phyloP scores from a whole-genome alignment of 2,888 invertebrate genomes.

The Sturmia bella region DNA sequence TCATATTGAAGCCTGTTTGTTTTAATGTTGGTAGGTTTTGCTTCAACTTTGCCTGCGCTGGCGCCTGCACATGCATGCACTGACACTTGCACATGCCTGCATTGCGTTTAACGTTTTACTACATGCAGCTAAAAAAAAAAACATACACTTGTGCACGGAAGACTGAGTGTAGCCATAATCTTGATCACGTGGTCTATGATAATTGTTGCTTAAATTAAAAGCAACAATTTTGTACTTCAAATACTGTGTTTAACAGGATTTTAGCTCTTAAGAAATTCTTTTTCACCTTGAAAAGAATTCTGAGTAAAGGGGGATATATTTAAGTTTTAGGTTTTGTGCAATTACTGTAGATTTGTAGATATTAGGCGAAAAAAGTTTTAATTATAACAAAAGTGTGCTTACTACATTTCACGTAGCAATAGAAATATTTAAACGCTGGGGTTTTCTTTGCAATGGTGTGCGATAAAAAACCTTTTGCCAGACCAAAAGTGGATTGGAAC shows the following conservation, averaged over 20 bases:
- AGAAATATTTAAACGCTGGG: too few species aligned
- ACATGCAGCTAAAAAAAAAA: not conserved
- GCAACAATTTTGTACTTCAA: constrained; percentile 25
- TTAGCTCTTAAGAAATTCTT: too few species aligned
- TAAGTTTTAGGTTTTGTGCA: too few species aligned
- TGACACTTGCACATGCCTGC: not conserved
- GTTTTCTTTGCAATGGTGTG: too few species aligned
- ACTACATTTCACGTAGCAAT: too few species aligned
- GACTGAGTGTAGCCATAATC: constrained; percentile 21
- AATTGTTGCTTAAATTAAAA: constrained; percentile 22
- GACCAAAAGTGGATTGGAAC: too few species aligned
- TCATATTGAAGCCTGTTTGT: constrained; percentile 4
- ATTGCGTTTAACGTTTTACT: not conserved
- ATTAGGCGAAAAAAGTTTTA: too few species aligned
- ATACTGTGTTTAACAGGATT: constrained; percentile 17
- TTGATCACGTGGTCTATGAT: constrained; percentile 22
- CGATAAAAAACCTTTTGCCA: too few species aligned
- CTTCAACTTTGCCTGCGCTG: not conserved
- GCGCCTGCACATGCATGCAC: not conserved
- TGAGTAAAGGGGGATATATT: too few species aligned
- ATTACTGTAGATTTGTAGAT: too few species aligned
- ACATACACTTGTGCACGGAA: constrained; percentile 14
- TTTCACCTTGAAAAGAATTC: too few species aligned
- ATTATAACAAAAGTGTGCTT: too few species aligned
- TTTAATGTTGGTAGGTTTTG: not conserved